These are phyloP conservation scores for Myiotriccus ornatus DNA, from an alignment of 2,797 vertebrate genomes.

Conservation along the genomic window DNA sequence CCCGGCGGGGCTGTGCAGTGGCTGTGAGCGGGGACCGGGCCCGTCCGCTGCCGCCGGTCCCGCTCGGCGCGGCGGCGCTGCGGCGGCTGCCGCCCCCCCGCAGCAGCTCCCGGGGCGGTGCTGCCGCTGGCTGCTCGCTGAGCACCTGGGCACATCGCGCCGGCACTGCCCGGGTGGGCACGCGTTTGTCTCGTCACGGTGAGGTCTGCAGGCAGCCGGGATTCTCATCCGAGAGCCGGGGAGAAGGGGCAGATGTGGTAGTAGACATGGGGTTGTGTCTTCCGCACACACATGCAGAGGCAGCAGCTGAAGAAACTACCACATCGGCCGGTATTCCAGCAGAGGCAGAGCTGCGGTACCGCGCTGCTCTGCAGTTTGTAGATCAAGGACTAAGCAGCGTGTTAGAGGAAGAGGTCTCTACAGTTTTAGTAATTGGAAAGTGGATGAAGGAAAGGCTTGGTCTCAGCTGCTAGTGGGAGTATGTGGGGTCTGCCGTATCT, in stretches of 20 bases:
- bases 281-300: neutral
- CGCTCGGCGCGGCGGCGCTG: neutral
- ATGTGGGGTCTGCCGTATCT: rapidly evolving
- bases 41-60: neutral
- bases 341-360: neutral
- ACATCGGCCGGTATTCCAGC: neutral
- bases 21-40: neutral
- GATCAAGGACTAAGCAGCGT: neutral
- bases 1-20: neutral
- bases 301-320: neutral
- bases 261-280: neutral
- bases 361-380: neutral
- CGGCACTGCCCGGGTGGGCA: neutral
- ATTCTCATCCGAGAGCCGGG: neutral
- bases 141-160: neutral
- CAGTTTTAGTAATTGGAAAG: neutral
- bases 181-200: rapidly evolving
- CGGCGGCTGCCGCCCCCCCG: neutral
- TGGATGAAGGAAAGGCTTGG: neutral
- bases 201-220: neutral
- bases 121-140: neutral
- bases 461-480: neutral
- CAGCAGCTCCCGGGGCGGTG: neutral
- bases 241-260: neutral
- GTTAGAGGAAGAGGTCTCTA: neutral